These are phyloP conservation scores for Ciconia boyciana DNA, from an alignment of 2,113 vertebrate genomes.

Conservation along the genomic window DNA sequence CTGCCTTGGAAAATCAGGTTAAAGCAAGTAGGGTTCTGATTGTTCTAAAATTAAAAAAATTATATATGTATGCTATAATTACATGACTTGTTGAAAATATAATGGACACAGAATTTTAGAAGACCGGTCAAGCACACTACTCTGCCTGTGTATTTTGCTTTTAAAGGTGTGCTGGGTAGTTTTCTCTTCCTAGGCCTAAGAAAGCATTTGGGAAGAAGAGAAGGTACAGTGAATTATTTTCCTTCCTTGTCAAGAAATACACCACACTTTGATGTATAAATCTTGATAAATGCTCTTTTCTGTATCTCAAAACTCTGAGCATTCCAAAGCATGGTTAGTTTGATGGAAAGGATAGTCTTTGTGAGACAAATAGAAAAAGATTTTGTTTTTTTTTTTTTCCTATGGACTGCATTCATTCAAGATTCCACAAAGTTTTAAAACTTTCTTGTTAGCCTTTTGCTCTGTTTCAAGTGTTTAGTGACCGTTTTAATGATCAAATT, in stretches of 20 bases:
- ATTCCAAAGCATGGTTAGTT: not conserved
- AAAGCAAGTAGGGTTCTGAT: not conserved
- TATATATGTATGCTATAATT: not conserved
- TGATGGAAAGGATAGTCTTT: not conserved
- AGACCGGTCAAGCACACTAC: not conserved
- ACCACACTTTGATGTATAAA: not conserved
- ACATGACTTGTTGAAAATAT: not conserved
- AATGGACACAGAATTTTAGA: not conserved
- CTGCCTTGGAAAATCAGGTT: not conserved
- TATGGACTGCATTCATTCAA: not conserved
- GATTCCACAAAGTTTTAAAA: not conserved
- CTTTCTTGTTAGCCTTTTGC: not conserved
- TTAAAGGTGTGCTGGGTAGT: accelerated
- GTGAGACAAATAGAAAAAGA: not conserved
- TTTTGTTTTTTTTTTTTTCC: not conserved
- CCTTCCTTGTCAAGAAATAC: not conserved
- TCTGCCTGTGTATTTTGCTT: not conserved
- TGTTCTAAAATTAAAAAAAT: not conserved
- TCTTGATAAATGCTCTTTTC: not conserved
- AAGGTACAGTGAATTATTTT: not conserved
- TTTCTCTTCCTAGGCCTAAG: not conserved
- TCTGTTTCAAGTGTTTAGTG: not conserved
- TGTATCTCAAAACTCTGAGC: not conserved
- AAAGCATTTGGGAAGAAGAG: not conserved
- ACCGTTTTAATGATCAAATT: not conserved